phyloP scores from a whole-genome alignment of 2,113 vertebrate genomes.

The Chrysochloris asiatica region DNA sequence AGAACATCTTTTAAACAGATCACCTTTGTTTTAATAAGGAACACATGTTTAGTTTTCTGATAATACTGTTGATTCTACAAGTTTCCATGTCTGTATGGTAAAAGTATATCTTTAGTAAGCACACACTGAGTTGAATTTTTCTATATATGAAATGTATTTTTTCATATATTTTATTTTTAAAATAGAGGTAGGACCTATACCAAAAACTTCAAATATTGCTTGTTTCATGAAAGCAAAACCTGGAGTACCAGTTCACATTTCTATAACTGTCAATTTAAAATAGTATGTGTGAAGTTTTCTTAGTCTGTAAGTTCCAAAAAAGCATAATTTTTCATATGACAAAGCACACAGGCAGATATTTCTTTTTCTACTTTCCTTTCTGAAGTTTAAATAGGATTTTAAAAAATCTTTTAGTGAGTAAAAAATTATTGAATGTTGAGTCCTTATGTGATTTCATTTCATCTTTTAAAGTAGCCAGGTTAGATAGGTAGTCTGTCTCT shows the following conservation, averaged over 20 bases:
- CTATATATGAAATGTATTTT: background rate
- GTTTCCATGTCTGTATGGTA: background rate
- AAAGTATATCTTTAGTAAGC: background rate
- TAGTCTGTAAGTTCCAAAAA: background rate
- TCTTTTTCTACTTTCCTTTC: background rate
- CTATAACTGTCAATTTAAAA: background rate
- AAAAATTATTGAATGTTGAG: background rate
- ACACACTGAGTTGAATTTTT: background rate
- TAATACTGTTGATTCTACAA: background rate
- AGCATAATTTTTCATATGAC: background rate
- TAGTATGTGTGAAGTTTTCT: background rate
- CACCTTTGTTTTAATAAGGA: slow-evolving; percentile 13
- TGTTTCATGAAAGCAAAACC: background rate
- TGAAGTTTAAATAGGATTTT: background rate
- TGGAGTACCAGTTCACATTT: background rate
- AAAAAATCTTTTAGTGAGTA: background rate
- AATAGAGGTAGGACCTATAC: background rate
- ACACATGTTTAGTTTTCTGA: background rate
- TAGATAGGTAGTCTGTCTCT: background rate
- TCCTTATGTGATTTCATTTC: background rate
- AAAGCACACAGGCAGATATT: background rate
- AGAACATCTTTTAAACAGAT: slow-evolving; percentile 26
- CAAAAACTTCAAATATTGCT: background rate
- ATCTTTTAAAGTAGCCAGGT: background rate
- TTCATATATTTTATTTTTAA: background rate